phyloP scores from a whole-genome alignment of 2,888 invertebrate genomes.

The Megamerina dolium region DNA sequence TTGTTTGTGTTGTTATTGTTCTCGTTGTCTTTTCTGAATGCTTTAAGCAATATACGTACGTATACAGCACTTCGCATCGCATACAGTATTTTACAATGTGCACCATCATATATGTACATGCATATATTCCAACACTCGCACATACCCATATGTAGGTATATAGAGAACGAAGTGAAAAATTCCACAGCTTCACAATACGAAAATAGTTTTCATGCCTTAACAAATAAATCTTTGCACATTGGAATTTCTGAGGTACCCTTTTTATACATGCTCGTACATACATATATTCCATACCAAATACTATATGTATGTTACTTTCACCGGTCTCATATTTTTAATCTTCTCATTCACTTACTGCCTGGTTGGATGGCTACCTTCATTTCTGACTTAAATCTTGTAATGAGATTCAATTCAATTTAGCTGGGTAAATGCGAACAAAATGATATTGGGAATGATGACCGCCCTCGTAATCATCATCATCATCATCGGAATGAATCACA shows the following conservation, averaged over 20 bases:
- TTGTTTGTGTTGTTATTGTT: neutral
- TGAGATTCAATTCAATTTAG: conserved; percentile 1
- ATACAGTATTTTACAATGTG: no score
- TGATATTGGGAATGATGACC: no score
- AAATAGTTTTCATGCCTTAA: conserved; percentile 13
- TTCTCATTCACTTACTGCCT: no score
- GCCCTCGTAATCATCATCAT: neutral
- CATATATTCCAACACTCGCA: neutral
- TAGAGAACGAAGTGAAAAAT: conserved; percentile 1
- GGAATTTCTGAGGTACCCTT: conserved; percentile 3
- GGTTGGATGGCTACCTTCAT: no score
- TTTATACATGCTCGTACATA: no score
- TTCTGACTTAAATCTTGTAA: neutral
- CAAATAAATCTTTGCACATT: conserved; percentile 9
- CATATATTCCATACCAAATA: no score
- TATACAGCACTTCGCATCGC: no score
- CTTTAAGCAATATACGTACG: neutral
- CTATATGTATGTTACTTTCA: no score
- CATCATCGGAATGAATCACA: neutral
- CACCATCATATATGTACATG: no score
- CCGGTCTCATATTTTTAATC: no score
- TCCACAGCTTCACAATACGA: conserved; percentile 3
- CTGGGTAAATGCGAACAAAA: neutral
- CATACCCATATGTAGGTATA: neutral
- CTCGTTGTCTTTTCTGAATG: neutral